Percentiles rank a stretch among this genome's conserved stretches.
These are phyloP conservation scores for Enteromius mattozi DNA, from an alignment of 2,797 vertebrate genomes.

Conservation along the genomic window DNA sequence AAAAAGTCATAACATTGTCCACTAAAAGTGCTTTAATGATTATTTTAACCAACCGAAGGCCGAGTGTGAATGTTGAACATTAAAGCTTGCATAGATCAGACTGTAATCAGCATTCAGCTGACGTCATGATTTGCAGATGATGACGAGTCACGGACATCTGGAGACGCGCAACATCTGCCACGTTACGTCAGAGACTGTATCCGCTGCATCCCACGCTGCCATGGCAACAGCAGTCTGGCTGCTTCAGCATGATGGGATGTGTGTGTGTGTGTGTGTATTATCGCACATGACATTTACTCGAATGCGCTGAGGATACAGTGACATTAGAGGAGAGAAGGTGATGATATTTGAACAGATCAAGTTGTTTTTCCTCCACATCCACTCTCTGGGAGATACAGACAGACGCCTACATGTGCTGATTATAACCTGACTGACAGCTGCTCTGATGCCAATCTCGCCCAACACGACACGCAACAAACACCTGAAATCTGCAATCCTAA, in stretches of 20 bases:
- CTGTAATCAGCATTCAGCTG: neutral
- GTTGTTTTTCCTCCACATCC: neutral
- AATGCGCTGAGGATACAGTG: neutral
- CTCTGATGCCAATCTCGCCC: conserved; percentile 5
- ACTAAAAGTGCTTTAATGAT: neutral
- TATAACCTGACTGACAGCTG: conserved; percentile 31
- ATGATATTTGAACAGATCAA: neutral
- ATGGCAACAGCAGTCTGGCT: conserved; percentile 79
- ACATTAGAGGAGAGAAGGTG: neutral
- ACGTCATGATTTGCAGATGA: neutral
- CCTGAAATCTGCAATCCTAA: neutral
- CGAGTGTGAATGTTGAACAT: neutral
- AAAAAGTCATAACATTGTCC: no score
- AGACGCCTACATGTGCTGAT: conserved; percentile 25
- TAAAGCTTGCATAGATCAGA: neutral
- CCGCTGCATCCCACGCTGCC: conserved; percentile 75
- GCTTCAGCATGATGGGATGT: conserved; percentile 63
- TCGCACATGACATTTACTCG: conserved; percentile 2
- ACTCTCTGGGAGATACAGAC: neutral
- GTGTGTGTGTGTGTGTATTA: conserved; percentile 26
- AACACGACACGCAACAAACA: neutral
- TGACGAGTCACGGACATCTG: neutral
- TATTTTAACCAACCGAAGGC: no score
- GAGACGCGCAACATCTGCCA: neutral
- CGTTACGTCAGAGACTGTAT: conserved; percentile 61